phyloP scores from a whole-genome alignment of 2,888 invertebrate species.

The Drosophila merina region DNA sequence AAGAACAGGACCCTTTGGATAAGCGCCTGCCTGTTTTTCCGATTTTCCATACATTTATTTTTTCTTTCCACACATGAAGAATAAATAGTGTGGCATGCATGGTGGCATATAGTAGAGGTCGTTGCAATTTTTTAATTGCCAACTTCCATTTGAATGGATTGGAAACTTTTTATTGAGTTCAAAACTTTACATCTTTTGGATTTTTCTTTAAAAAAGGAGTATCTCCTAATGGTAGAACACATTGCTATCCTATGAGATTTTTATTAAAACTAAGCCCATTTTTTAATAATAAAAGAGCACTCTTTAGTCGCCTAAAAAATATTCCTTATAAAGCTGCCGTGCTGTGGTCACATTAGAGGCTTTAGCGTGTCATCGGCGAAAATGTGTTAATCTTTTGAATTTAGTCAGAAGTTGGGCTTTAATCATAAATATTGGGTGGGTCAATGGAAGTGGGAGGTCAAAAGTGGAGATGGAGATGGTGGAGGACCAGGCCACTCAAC shows the following conservation, averaged over 20 bases:
- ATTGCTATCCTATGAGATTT: too few species aligned
- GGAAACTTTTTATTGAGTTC: not conserved
- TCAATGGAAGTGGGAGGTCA: not conserved
- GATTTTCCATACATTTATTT: not conserved
- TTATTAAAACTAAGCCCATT: too few species aligned
- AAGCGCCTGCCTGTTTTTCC: conserved; percentile 12
- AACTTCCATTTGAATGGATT: conserved; percentile 13
- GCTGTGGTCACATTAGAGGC: conserved; percentile 58
- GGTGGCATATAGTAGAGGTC: conserved; percentile 46
- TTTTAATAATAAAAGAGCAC: not conserved
- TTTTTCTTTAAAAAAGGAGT: not conserved
- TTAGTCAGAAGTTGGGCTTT: conserved; percentile 68
- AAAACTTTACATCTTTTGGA: not conserved
- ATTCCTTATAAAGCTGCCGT: conserved; percentile 43
- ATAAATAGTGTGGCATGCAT: conserved; percentile 11
- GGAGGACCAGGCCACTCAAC: conserved; percentile 57
- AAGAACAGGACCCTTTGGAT: conserved; percentile 38
- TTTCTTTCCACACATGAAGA: not conserved
- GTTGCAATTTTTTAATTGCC: conserved; percentile 56
- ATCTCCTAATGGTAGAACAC: not conserved
- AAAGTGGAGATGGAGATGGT: not conserved
- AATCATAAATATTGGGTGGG: conserved; percentile 63
- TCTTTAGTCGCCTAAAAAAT: not conserved
- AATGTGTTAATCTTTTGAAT: conserved; percentile 75
- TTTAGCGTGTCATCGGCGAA: conserved; percentile 70